Percentiles rank a stretch among this genome's conserved stretches.
phyloP scores from a whole-genome alignment of 2,888 invertebrate genomes.

The Drosophila mayaguana region DNA sequence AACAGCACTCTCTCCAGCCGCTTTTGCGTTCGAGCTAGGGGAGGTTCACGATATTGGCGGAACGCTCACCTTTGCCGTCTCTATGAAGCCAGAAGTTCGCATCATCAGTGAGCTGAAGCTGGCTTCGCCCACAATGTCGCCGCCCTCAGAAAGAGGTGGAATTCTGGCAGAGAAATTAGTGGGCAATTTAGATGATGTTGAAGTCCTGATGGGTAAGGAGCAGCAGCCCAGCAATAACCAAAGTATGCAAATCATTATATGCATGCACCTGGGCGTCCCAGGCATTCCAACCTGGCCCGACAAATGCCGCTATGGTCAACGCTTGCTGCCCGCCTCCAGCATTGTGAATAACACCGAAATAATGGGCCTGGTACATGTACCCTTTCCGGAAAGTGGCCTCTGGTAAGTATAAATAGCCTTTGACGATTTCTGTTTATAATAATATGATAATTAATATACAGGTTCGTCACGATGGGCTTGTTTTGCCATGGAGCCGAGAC shows the following conservation, averaged over 20 bases:
- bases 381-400: slow-evolving; percentile 93
- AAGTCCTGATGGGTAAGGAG: slow-evolving; percentile 26
- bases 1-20: slow-evolving; percentile 88
- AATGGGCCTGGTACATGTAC: slow-evolving; percentile 88
- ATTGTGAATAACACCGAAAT: slow-evolving; percentile 89
- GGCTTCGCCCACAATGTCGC: slow-evolving; percentile 52
- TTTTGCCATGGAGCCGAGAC: slow-evolving; percentile 88
- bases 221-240: slow-evolving; percentile 79
- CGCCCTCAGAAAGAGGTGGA: slow-evolving; percentile 70
- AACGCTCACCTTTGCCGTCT: slow-evolving; percentile 90
- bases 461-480: slow-evolving; percentile 88
- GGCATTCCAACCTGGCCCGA: slow-evolving; percentile 88
- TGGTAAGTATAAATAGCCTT: slow-evolving; percentile 87
- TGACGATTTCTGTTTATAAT: neutral
- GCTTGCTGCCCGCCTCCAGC: slow-evolving; percentile 87
- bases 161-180: slow-evolving; percentile 83
- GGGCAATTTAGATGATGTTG: slow-evolving; percentile 60
- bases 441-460: slow-evolving; percentile 8
- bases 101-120: slow-evolving; percentile 63
- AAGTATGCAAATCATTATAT: slow-evolving; percentile 87
- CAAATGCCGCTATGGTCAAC: slow-evolving; percentile 87
- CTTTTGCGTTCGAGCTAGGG: slow-evolving; percentile 90
- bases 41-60: slow-evolving; percentile 92
- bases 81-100: slow-evolving; percentile 87
- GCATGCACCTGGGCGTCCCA: slow-evolving; percentile 87